phyloP scores from a whole-genome alignment of 2,888 invertebrate genomes.

The Merodon equestris region DNA sequence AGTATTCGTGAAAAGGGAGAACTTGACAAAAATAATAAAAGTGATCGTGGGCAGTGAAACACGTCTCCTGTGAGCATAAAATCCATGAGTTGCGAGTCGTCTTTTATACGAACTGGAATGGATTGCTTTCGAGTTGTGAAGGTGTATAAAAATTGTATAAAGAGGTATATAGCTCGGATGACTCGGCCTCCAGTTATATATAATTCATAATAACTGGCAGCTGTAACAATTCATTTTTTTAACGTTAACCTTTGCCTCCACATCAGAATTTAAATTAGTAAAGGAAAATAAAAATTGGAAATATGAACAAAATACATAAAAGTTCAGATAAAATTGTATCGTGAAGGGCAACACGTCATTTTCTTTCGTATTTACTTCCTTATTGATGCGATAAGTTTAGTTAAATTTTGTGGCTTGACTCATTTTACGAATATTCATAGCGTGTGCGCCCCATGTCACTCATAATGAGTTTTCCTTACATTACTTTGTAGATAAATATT shows the following conservation, averaged over 20 bases:
- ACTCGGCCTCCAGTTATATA: no score
- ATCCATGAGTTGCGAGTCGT: conserved; percentile 38
- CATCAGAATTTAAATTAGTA: not conserved
- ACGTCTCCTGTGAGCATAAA: conserved; percentile 50
- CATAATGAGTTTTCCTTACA: conserved; percentile 1
- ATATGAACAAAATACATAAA: no score
- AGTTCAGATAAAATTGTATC: not conserved
- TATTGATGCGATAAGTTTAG: conserved; percentile 40
- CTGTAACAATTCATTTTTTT: no score
- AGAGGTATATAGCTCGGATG: no score
- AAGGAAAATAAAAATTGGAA: no score
- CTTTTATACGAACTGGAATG: no score
- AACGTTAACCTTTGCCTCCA: conserved; percentile 4
- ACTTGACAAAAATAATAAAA: conserved; percentile 23
- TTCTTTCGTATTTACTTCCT: conserved; percentile 26
- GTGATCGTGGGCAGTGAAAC: conserved; percentile 53
- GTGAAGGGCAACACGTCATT: conserved; percentile 3
- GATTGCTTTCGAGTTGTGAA: not conserved
- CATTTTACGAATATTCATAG: no score
- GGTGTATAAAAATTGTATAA: not conserved
- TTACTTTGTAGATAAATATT: not conserved
- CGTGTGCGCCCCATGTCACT: no score
- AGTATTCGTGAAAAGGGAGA: not conserved
- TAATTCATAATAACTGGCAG: not conserved
- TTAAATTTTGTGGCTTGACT: not conserved